These are phyloP conservation scores for Empidonax alnorum DNA, from an alignment of 2,113 vertebrate genomes.

Conservation along the genomic window DNA sequence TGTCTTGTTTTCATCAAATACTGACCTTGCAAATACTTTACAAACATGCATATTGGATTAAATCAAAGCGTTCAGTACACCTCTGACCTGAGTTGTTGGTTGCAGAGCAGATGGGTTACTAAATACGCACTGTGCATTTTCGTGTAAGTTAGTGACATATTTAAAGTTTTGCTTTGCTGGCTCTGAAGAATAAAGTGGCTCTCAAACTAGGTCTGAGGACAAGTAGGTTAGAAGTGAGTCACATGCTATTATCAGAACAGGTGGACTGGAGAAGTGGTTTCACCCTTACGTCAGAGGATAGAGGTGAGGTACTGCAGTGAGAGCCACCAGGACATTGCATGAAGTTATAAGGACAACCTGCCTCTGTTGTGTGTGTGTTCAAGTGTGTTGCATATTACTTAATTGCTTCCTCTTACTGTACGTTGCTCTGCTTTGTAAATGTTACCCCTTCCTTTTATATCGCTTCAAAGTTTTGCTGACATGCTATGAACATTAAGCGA, in stretches of 20 bases:
- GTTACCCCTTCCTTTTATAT: background rate
- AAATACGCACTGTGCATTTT: background rate
- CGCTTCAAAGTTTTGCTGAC: background rate
- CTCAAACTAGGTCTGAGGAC: conserved; percentile 50
- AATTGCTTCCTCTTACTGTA: background rate
- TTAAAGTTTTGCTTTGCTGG: background rate
- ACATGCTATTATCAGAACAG: conserved; percentile 10
- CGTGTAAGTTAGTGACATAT: background rate
- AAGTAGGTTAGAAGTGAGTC: conserved; percentile 25
- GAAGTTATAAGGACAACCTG: background rate
- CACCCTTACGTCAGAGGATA: background rate
- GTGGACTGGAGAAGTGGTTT: background rate
- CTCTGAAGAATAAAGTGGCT: background rate
- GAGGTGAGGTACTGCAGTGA: background rate
- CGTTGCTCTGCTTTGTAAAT: background rate
- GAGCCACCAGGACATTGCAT: background rate
- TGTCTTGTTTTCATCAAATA: background rate
- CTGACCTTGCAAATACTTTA: background rate
- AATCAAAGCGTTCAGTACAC: background rate
- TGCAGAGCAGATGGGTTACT: conserved; percentile 10
- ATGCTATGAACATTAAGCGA: background rate
- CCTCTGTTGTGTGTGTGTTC: background rate
- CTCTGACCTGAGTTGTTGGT: background rate
- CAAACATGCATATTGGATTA: background rate
- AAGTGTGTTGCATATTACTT: background rate